Base-by-base conservation (phyloP, 1,140 invertebrate species). In the Polypedilum vanderplanki region DNA sequence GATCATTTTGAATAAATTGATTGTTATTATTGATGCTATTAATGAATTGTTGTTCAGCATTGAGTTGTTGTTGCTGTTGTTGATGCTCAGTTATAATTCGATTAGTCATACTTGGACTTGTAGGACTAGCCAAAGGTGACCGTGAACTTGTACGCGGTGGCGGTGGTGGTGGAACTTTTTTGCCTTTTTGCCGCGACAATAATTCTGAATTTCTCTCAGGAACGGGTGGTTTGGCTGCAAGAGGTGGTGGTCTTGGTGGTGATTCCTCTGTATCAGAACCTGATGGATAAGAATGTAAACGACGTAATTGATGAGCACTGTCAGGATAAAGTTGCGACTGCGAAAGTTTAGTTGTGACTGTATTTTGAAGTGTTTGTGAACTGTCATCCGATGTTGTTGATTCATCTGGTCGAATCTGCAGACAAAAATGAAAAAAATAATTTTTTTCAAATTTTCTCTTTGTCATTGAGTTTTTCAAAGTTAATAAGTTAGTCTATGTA, bases 121-220 rank as follows among this genome's bases (percentile, higher is more conserved):
- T 91, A 4, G 92, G 91, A 65, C 91, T 93, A n/a, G 91, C 90
- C 76, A 93, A 83, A 3, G 91, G 92, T 24, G 91, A 92, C 78
- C 91, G 88, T 40, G 92, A 93, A 75, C 90, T 92, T 73, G 92
- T 93, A 74, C 92, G 86, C 12, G 92, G 92, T 18, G 92, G 92
- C 41, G 92, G 92, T n/a, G 92, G 92, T 40, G 92, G 92, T n/a
- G 92, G 92, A 22, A 92, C 89, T 75, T 91, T 86, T 78, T 91
- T 90, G 9, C 87, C 86, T 10, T 86, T 87, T 76, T 89, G 84
- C 77, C 87, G 87, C 73, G 87, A 86, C 65, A 90, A 84, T 20
- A 91, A 81, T 77, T 92, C 90, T 57, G 88, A 86, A 79, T 91
- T 91, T 41, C 91, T 85, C 82, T 93, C 90, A 18, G 91, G 91